These are phyloP conservation scores for Aphelenchoides besseyi DNA, from an alignment of 1,140 invertebrate genomes.

Conservation along the genomic window DNA sequence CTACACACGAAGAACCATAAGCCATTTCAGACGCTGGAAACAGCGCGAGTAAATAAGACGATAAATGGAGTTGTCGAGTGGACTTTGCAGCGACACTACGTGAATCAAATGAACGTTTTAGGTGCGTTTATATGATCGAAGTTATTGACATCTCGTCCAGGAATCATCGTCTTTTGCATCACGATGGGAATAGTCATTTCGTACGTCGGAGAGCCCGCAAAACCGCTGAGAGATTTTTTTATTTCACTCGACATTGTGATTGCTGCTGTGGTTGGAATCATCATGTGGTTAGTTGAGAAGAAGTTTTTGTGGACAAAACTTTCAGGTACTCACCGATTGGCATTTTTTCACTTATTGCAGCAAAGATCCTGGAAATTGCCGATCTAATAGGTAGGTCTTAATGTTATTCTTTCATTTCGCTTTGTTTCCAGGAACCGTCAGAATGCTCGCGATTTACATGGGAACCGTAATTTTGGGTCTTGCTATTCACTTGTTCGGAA, in stretches of 20 bases:
- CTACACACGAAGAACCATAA: no score
- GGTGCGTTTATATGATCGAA: slow-evolving; percentile 48
- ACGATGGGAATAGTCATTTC: slow-evolving; percentile 66
- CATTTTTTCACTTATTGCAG: slow-evolving; percentile 81
- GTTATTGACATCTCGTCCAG: slow-evolving; percentile 48
- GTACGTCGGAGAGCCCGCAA: slow-evolving; percentile 61
- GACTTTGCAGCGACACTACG: background rate
- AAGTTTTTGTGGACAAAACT: slow-evolving; percentile 45
- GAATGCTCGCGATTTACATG: slow-evolving; percentile 75
- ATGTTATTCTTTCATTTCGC: no score
- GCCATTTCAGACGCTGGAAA: slow-evolving; percentile 54
- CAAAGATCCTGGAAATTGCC: slow-evolving; percentile 83
- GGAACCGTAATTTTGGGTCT: slow-evolving; percentile 80
- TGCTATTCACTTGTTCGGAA: slow-evolving; percentile 80
- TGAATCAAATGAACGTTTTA: slow-evolving; percentile 56
- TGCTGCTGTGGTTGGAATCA: slow-evolving; percentile 71
- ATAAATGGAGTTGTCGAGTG: background rate
- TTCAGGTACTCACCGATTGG: slow-evolving; percentile 81
- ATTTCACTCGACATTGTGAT: slow-evolving; percentile 66
- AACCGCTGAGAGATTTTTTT: slow-evolving; percentile 66
- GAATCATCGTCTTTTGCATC: slow-evolving; percentile 67
- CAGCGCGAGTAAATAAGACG: background rate
- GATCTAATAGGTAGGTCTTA: slow-evolving; percentile 74
- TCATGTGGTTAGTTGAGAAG: no score
- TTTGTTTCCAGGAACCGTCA: no score